Conservation (phyloP, 2,113 vertebrate species). For the Regulus satrapa region DNA sequence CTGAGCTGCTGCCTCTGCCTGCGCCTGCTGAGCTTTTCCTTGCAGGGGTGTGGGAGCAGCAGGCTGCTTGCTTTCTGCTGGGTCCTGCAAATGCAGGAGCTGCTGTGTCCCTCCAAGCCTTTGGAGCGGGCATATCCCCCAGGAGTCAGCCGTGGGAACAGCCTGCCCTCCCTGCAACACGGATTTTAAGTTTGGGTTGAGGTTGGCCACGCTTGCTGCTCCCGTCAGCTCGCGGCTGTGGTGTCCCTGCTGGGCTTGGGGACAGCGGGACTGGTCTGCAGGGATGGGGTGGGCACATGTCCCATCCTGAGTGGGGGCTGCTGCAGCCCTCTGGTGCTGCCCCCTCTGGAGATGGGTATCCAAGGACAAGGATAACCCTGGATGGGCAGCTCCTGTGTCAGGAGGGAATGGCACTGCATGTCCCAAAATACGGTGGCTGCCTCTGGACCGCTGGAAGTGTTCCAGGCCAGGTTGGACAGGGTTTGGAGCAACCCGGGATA, state of each 20-base stretch:
- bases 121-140: rapidly evolving
- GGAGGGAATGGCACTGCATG: not conserved
- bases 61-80: too few species aligned
- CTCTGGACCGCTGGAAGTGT: not conserved
- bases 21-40: not conserved
- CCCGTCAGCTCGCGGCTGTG: not conserved
- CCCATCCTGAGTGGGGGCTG: not conserved
- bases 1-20: not conserved
- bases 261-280: not conserved
- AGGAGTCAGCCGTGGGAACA: not conserved
- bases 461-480: rapidly evolving
- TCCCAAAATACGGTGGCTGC: not conserved
- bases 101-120: not conserved
- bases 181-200: rapidly evolving
- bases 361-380: not conserved
- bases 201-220: rapidly evolving
- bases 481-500: not conserved
- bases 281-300: not conserved
- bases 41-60: too few species aligned
- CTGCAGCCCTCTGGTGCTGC: not conserved
- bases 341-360: not conserved
- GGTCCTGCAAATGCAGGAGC: rapidly evolving
- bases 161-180: too few species aligned
- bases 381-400: not conserved
- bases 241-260: not conserved